Conservation (phyloP, 2,888 invertebrate genomes). For the Invenusta paracnida region DNA sequence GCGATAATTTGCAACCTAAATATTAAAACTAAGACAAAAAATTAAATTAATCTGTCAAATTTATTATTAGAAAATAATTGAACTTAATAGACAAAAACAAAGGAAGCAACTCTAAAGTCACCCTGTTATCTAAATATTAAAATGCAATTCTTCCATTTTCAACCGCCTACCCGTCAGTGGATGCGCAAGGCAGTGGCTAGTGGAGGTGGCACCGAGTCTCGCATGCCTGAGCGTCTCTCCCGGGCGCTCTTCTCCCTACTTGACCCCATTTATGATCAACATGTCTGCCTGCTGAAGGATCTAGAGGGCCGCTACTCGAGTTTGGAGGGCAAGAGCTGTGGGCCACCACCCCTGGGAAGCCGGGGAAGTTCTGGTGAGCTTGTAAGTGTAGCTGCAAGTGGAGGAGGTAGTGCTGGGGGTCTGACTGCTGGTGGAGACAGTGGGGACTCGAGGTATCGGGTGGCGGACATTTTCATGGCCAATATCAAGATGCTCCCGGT, state of each 20-base stretch:
- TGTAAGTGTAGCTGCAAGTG: background rate
- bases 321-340: background rate
- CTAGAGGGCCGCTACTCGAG: slow-evolving; percentile 28
- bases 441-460: background rate
- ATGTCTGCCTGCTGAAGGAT: slow-evolving; percentile 35
- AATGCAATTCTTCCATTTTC: too few species aligned
- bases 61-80: too few species aligned
- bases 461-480: slow-evolving; percentile 14
- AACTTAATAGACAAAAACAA: too few species aligned
- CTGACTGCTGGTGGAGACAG: background rate
- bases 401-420: background rate
- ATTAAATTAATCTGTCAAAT: too few species aligned
- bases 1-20: too few species aligned
- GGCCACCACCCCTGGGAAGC: background rate
- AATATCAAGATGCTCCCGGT: slow-evolving; percentile 33
- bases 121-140: too few species aligned
- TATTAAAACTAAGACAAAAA: too few species aligned
- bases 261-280: slow-evolving; percentile 39
- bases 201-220: slow-evolving; percentile 19
- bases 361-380: background rate
- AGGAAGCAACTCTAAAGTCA: too few species aligned
- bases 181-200: slow-evolving; percentile 40
- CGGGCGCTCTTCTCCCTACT: slow-evolving; percentile 9
- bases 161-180: slow-evolving; percentile 14
- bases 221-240: slow-evolving; percentile 30